Evolutionary conservation across 2,888 invertebrate genomes (phyloP).

Genomic region (Ptilodon capucinus): DNA sequence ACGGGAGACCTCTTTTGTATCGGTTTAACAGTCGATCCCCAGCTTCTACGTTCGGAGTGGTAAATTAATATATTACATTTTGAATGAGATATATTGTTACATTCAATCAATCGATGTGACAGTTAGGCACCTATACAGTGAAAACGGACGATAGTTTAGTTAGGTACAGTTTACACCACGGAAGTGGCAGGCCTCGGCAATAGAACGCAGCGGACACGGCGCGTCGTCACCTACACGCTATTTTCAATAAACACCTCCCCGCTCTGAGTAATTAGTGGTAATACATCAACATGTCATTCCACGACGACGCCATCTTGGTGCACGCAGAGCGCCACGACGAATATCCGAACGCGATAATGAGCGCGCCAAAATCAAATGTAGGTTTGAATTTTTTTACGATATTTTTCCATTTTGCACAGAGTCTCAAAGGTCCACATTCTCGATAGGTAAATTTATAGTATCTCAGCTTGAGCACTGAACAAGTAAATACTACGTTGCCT

Average conservation of each 20-base stretch:
- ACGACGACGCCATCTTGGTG: constrained; percentile 34
- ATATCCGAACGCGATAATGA: constrained; percentile 57
- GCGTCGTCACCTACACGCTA: constrained; percentile 67
- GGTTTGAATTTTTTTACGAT: background rate
- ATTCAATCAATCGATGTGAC: too few species aligned
- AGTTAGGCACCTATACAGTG: too few species aligned
- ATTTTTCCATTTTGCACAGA: too few species aligned
- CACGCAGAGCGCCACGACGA: constrained; percentile 21
- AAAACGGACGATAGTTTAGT: background rate
- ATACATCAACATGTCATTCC: constrained; percentile 75
- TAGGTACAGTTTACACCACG: constrained; percentile 30
- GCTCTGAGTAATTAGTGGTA: constrained; percentile 74
- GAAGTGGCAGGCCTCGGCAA: constrained; percentile 32
- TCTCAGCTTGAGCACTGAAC: too few species aligned
- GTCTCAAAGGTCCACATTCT: too few species aligned
- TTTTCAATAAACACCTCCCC: constrained; percentile 77
- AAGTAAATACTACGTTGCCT: too few species aligned
- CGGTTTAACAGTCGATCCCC: too few species aligned
- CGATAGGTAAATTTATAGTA: too few species aligned
- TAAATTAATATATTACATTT: too few species aligned
- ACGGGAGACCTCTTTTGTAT: too few species aligned
- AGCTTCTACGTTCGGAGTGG: too few species aligned
- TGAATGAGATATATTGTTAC: too few species aligned
- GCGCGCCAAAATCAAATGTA: constrained; percentile 39
- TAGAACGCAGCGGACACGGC: constrained; percentile 57